Conservation (phyloP, 1,140 invertebrate species). For the Drosophila tropicalis region DNA sequence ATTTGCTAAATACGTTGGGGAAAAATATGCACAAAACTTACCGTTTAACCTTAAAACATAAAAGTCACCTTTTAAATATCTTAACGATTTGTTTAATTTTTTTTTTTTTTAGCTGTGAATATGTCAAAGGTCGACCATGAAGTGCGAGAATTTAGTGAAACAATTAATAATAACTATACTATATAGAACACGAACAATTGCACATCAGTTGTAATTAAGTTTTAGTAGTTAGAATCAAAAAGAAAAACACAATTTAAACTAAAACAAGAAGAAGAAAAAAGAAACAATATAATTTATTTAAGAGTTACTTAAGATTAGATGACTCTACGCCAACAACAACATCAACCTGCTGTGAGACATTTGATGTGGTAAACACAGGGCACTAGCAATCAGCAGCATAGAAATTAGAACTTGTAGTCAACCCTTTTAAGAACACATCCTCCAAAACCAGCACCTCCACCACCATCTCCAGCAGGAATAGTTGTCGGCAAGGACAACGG, state of each 20-base stretch:
- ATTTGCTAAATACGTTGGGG: slow-evolving; percentile 20
- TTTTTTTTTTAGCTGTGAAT: slow-evolving; percentile 72
- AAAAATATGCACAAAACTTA: slow-evolving; percentile 43
- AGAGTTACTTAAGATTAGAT: neutral
- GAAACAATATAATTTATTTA: neutral
- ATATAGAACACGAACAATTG: slow-evolving; percentile 67
- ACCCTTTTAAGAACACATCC: neutral
- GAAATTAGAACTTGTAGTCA: neutral
- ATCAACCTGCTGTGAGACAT: slow-evolving; percentile 28
- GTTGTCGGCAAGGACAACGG: neutral
- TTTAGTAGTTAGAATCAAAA: slow-evolving; percentile 71
- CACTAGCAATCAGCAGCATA: slow-evolving; percentile 1
- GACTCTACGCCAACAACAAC: neutral
- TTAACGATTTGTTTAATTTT: neutral
- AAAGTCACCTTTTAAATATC: neutral
- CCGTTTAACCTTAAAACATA: slow-evolving; percentile 42
- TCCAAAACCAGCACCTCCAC: neutral
- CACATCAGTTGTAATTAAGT: slow-evolving; percentile 76
- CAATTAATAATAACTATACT: slow-evolving; percentile 39
- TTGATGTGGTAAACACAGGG: slow-evolving; percentile 19
- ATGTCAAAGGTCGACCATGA: slow-evolving; percentile 80
- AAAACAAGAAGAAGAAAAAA: slow-evolving; percentile 12
- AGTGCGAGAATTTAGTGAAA: slow-evolving; percentile 64
- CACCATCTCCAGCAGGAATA: slow-evolving; percentile 1
- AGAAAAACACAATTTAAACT: slow-evolving; percentile 27